Conservation (phyloP, 2,113 vertebrate species). For the Pachycephala philippinensis region DNA sequence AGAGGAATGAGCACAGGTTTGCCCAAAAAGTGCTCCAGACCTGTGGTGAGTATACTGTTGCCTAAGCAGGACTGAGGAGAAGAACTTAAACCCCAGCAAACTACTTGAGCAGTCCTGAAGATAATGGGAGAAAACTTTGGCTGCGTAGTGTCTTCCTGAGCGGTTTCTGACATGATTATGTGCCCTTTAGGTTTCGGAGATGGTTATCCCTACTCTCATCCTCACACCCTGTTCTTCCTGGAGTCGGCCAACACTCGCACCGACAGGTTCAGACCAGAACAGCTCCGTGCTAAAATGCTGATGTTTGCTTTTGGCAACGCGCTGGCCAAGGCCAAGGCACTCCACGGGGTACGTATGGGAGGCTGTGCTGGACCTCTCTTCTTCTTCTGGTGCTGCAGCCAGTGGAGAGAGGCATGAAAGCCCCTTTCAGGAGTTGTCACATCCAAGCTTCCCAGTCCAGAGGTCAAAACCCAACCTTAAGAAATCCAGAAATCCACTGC, state of each 20-base stretch:
- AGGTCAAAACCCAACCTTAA: neutral
- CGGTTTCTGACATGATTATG: neutral
- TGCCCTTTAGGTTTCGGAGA: conserved; percentile 75
- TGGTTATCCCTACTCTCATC: conserved; percentile 79
- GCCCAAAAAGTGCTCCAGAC: no score
- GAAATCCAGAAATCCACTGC: neutral
- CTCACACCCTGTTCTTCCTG: conserved; percentile 83
- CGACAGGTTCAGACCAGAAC: conserved; percentile 70
- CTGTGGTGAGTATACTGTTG: rapidly evolving
- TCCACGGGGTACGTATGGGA: conserved; percentile 77
- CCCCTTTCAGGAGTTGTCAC: neutral
- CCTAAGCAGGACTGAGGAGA: neutral
- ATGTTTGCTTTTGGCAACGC: conserved; percentile 88
- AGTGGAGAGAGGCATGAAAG: neutral
- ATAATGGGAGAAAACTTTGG: neutral
- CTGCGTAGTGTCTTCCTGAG: neutral
- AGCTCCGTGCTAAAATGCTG: conserved; percentile 84
- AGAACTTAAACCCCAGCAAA: neutral
- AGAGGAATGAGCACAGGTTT: neutral
- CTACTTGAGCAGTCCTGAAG: neutral
- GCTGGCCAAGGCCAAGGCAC: conserved; percentile 75
- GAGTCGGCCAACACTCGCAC: conserved; percentile 49
- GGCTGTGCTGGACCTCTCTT: neutral
- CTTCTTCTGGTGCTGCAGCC: neutral
- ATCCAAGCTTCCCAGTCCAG: neutral